Evolutionary conservation across 2,797 vertebrate genomes (phyloP), one percentile per base, ranked within the genome.

Genomic region (Enoplosus armatus): DNA sequence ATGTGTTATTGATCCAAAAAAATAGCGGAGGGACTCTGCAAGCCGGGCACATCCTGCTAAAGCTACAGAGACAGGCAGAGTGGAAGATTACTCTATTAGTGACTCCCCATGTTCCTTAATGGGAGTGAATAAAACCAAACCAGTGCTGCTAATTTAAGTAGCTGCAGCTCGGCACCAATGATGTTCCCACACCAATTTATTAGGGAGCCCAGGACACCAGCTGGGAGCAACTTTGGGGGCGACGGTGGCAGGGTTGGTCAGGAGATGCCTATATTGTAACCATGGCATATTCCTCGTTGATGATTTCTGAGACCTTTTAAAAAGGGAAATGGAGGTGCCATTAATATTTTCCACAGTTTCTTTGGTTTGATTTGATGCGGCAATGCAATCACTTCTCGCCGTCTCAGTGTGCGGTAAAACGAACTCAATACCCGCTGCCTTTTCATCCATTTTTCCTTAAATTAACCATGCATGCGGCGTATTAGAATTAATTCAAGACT

Each of bases 1-100:
- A 79, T 50, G 82, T 80, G 81, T 85, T 88, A 88, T 90, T 84
- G 89, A 93, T 90, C 16, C 10, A 47, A 73, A 79, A n/a, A 90
- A 88, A 80, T 77, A 75, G 76, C 20, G 1, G 48, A 20, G 41
- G 66, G 53, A 55, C 43, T 22, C 9, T 65, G 48, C 53, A 77
- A 74, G 26, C 56, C 61, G 58, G 51, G 39, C 62, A 51, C 53
- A 51, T 71, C 33, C 15, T 29, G 37, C 59, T 75, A 63, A 74
- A 65, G 54, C 74, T 72, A 59, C 68, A 75, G 61, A 82, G 70
- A 67, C 26, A 61, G 50, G 29, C 20, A 37, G 67, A 70, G 69
- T 54, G 45, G 67, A 58, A 27, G 33, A 82, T 62, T 27, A 50
- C 70, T 70, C 7, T 62, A 33, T 73, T 41, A 78, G 48, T 10